Evolutionary conservation across 2,797 vertebrate genomes (phyloP).

Genomic region (Scarus forsteni): DNA sequence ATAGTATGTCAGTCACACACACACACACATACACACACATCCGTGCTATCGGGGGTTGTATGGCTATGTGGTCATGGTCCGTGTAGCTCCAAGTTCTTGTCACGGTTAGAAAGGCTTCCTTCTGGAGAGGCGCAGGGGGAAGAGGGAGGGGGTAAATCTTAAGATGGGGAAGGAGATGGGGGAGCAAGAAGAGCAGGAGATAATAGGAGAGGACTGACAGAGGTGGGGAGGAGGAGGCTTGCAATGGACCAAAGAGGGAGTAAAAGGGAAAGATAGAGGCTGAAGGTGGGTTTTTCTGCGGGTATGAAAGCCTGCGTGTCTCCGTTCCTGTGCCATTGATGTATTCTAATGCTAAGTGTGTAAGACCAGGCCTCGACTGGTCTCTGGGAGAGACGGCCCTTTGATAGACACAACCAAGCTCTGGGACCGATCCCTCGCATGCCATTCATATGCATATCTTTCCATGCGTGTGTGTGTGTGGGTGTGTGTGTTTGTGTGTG

Average conservation of each 20-base stretch:
- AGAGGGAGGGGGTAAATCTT: slow-evolving; percentile 41
- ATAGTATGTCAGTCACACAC: slow-evolving; percentile 63
- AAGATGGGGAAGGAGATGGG: slow-evolving; percentile 55
- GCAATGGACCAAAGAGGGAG: slow-evolving; percentile 69
- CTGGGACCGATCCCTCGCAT: slow-evolving; percentile 65
- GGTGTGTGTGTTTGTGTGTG: slow-evolving; percentile 40
- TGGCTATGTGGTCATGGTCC: slow-evolving; percentile 74
- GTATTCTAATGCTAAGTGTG: slow-evolving; percentile 84
- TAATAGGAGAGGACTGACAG: slow-evolving; percentile 69
- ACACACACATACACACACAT: slow-evolving; percentile 33
- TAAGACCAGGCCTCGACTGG: slow-evolving; percentile 71
- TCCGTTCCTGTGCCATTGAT: slow-evolving; percentile 76
- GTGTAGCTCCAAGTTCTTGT: slow-evolving; percentile 73
- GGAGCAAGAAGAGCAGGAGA: slow-evolving; percentile 60
- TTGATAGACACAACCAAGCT: slow-evolving; percentile 74
- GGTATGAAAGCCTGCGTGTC: slow-evolving; percentile 74
- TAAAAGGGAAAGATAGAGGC: slow-evolving; percentile 71
- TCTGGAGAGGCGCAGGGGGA: slow-evolving; percentile 43
- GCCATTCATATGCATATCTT: slow-evolving; percentile 80
- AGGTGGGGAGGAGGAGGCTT: slow-evolving; percentile 54
- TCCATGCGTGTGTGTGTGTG: slow-evolving; percentile 32
- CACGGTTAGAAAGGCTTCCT: slow-evolving; percentile 79
- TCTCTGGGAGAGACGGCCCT: slow-evolving; percentile 69
- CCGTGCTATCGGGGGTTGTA: slow-evolving; percentile 58
- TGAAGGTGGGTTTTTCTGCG: slow-evolving; percentile 71